phyloP scores from a whole-genome alignment of 2,797 vertebrate species.

The Schizopygopsis malacanthus region DNA sequence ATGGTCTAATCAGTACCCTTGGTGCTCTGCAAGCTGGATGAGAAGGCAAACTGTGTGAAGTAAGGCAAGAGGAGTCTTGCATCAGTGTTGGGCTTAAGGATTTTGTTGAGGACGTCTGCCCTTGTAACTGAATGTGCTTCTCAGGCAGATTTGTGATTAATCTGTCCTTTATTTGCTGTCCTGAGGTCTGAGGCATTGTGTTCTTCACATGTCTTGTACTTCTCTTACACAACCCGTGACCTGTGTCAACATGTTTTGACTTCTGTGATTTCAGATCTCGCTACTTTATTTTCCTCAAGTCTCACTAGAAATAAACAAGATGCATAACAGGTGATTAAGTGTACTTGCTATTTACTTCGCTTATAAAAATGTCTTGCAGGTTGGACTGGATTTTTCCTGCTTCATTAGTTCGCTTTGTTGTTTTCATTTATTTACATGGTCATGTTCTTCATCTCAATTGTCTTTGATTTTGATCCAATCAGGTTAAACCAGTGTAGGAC shows the following conservation, averaged over 20 bases:
- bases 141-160: conserved; percentile 45
- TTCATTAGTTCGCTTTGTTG: background rate
- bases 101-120: conserved; percentile 28
- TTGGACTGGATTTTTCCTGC: background rate
- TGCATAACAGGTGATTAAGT: background rate
- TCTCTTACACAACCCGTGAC: background rate
- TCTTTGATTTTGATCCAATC: background rate
- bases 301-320: background rate
- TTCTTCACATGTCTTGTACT: background rate
- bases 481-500: background rate
- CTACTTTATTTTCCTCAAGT: background rate
- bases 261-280: background rate
- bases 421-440: background rate
- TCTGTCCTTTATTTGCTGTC: background rate
- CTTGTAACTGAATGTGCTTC: conserved; percentile 30
- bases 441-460: background rate
- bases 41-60: background rate
- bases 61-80: background rate
- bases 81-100: conserved; percentile 2
- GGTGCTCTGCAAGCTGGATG: background rate
- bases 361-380: background rate
- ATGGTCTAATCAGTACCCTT: background rate
- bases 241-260: conserved; percentile 1
- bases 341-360: background rate
- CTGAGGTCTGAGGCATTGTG: conserved; percentile 7